Base-by-base conservation (phyloP, 2,113 vertebrate species). In the Archilochus colubris region DNA sequence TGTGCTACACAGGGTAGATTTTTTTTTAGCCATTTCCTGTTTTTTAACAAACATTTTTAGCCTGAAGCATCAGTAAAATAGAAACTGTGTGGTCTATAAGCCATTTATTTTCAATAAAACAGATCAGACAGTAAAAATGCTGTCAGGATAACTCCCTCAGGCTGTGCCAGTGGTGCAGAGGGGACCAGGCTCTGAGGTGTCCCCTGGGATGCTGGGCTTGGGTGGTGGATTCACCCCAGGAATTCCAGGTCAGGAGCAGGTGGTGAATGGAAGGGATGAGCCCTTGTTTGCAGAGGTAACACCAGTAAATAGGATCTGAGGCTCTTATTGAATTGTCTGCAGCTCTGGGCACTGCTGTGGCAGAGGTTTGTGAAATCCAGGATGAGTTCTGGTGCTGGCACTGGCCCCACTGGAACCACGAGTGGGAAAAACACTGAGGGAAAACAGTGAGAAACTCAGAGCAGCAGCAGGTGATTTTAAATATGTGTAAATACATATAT, bases 131-230 rank as follows among this genome's bases (percentile, higher is more conserved):
- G 44, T 38, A 18, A 33, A 33, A 86, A 7, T 2, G 14, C 3
- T 30, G 20, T 21, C 1, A 1, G 21, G 16, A 2, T 2, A 10
- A 1, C 3, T 25, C 13, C 31, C 36, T 10, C 3, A 3, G 22
- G 40, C 57, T 21, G 23, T 19, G 30, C 8, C 55, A 28, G 36
- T 0, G 2, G 23, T 36, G n/a, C 6, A 7, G 5, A 8, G 27
- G 24, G 30, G 3, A 36, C 17, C 1, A 19, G 19, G 27, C 7
- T 22, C 38, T 18, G 1, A 1, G 9, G 43, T 4, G 7, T 51
- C 59, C 61, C 3, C 0, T 8, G 30, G 31, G 69, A 9, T 15
- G 43, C 13, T 38, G 1, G 1, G 27, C 63, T 38, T n/a, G n/a
- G 57, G 31, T 10, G 48, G 6, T 43, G 40, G 40, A 40, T 40